phyloP scores from a whole-genome alignment of 2,113 vertebrate species.

The Cacatua alba region DNA sequence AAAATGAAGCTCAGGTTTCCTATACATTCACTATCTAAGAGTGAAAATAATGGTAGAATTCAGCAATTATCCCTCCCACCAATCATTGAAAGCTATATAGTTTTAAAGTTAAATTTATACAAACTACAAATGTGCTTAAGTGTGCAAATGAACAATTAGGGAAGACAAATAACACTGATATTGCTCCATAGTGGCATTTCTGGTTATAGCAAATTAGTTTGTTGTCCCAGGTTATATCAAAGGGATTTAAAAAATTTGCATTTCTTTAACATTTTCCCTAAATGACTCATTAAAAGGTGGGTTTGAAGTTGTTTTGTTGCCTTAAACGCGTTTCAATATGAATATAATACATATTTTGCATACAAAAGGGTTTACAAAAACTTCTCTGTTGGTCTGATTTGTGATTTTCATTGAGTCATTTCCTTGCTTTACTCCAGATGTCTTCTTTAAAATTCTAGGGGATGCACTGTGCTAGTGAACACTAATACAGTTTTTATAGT shows the following conservation, averaged over 20 bases:
- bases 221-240: not conserved
- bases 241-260: not conserved
- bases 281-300: not conserved
- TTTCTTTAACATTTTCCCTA: not conserved
- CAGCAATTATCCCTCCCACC: not conserved
- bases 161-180: not conserved
- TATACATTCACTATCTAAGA: not conserved
- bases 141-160: not conserved
- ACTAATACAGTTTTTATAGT: not conserved
- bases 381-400: not conserved
- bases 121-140: not conserved
- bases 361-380: not conserved
- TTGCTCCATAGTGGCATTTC: not conserved
- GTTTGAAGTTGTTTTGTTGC: not conserved
- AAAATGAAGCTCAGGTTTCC: not conserved
- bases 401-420: not conserved
- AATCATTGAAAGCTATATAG: not conserved
- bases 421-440: not conserved
- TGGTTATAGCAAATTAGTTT: not conserved
- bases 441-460: not conserved
- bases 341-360: not conserved
- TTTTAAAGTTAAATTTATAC: not conserved
- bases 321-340: not conserved
- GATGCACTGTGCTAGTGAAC: not conserved
- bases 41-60: not conserved